Conservation (phyloP, 2,888 invertebrate genomes). For the Melitaea athalia region DNA sequence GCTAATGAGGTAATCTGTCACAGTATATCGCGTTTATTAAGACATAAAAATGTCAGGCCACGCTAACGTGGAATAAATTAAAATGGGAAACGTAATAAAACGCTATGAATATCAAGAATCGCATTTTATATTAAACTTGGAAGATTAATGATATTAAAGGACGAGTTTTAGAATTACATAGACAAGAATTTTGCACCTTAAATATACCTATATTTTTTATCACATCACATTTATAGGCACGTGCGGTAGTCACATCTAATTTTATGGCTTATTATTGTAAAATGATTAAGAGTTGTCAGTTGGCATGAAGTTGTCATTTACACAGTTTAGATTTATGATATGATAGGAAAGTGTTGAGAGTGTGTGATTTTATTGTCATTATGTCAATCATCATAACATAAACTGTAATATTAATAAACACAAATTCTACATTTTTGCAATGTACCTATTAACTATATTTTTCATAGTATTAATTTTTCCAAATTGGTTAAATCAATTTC, state of each 20-base stretch:
- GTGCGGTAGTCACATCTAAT: too few relatives aligned
- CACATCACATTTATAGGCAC: too few relatives aligned
- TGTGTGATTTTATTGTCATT: neutral
- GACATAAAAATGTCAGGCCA: constrained; percentile 33
- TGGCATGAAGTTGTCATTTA: neutral
- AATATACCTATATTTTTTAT: too few relatives aligned
- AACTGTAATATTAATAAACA: neutral
- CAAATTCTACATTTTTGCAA: neutral
- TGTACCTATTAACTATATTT: too few relatives aligned
- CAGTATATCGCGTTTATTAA: constrained; percentile 29
- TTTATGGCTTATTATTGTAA: too few relatives aligned
- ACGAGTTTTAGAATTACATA: neutral
- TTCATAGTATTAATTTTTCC: too few relatives aligned
- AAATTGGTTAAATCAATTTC: too few relatives aligned
- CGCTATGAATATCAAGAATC: neutral
- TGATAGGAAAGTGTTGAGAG: too few relatives aligned
- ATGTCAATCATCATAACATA: neutral
- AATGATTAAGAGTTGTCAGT: neutral
- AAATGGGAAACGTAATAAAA: constrained; percentile 11
- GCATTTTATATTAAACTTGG: neutral
- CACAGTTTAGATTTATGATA: neutral
- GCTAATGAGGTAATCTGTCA: constrained; percentile 33
- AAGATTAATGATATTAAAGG: neutral
- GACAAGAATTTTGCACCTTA: too few relatives aligned
- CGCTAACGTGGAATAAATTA: constrained; percentile 20